phyloP scores from a whole-genome alignment of 2,888 invertebrate species.

The Tipula confusa region DNA sequence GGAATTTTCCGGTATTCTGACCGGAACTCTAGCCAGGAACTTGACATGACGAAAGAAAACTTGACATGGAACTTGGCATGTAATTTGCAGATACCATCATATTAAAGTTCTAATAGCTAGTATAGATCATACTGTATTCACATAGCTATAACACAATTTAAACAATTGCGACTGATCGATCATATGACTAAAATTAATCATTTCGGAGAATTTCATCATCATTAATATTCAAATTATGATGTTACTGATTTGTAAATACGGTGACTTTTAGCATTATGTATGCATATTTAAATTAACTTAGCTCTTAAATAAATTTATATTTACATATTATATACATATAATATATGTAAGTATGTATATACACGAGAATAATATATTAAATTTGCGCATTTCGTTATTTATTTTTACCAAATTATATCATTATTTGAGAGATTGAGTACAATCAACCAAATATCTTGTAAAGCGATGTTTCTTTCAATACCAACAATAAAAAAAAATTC shows the following conservation, averaged over 20 bases:
- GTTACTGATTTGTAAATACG: not conserved
- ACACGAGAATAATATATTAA: not conserved
- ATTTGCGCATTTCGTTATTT: not conserved
- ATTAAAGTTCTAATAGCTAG: not conserved
- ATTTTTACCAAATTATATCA: not conserved
- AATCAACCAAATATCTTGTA: too few species aligned
- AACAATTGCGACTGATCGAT: not conserved
- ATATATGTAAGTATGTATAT: not conserved
- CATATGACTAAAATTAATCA: not conserved
- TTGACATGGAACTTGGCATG: too few species aligned
- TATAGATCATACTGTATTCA: not conserved
- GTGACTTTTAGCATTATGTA: not conserved
- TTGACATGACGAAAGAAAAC: too few species aligned
- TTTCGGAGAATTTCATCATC: not conserved
- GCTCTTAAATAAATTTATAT: not conserved
- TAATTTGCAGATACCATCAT: too few species aligned
- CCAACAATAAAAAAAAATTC: too few species aligned
- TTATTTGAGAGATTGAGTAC: not conserved
- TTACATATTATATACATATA: not conserved
- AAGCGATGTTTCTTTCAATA: too few species aligned
- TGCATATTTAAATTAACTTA: not conserved
- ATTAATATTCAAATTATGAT: not conserved
- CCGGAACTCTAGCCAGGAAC: too few species aligned
- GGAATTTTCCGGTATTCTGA: too few species aligned
- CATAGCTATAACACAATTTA: too few species aligned